Percentiles rank a stretch among this genome's conserved stretches.
Conservation (phyloP, 30 jellyfish, hydroid and myxozoan genomes). For the Haliclystus octoradiatus region DNA sequence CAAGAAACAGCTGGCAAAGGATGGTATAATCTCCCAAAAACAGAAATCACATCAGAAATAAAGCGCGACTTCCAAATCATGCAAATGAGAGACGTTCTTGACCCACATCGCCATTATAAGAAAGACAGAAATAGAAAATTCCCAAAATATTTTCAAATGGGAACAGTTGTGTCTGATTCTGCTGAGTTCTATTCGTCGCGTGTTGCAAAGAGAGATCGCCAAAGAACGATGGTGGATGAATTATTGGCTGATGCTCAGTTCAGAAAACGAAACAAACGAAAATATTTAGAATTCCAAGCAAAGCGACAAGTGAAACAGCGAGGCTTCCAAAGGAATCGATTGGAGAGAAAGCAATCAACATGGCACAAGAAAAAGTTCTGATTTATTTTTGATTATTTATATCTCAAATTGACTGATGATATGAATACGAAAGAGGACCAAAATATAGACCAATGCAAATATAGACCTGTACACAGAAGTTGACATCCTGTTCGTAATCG, state of each 20-base stretch:
- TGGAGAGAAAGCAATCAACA: conserved; percentile 18
- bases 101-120: conserved; percentile 74
- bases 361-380: conserved; percentile 26
- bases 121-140: conserved; percentile 33
- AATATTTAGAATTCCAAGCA: conserved; percentile 43
- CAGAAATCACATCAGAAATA: conserved; percentile 71
- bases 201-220: conserved; percentile 47
- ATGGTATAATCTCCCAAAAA: conserved; percentile 87
- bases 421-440: no score
- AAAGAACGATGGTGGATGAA: conserved; percentile 80
- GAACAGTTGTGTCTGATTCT: conserved; percentile 77
- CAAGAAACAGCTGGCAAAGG: conserved; percentile 97
- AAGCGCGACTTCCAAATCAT: conserved; percentile 77
- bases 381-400: no score
- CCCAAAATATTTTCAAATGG: conserved; percentile 78
- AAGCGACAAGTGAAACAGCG: conserved; percentile 39
- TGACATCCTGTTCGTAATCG: no score
- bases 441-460: no score
- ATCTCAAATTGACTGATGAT: no score
- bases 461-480: no score
- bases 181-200: conserved; percentile 79
- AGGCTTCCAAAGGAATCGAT: conserved; percentile 32
- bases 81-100: conserved; percentile 73
- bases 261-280: conserved; percentile 53
- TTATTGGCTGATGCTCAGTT: conserved; percentile 79